phyloP scores from a whole-genome alignment of 2,797 vertebrate genomes.

The Anguilla anguilla region DNA sequence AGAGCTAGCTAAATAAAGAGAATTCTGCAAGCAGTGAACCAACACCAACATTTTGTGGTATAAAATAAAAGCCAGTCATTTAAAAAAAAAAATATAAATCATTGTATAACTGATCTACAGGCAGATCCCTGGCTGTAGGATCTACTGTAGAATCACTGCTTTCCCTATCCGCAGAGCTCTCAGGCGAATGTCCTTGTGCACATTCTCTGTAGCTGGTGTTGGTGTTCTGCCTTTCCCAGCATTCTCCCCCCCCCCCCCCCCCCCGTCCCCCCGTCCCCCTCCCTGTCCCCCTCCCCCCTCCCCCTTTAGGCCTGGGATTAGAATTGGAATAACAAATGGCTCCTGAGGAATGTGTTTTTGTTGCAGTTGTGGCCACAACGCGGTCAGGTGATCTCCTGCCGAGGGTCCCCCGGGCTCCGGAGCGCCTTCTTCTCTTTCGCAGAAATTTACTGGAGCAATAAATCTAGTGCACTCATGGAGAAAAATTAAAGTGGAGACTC shows the following conservation, averaged over 20 bases:
- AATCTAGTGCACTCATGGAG: conserved; percentile 62
- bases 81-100: not conserved
- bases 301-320: conserved; percentile 47
- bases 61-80: not conserved
- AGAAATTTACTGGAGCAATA: conserved; percentile 69
- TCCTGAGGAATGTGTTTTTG: conserved; percentile 57
- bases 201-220: conserved; percentile 23
- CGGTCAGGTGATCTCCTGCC: conserved; percentile 54
- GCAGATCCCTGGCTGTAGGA: not conserved
- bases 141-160: conserved; percentile 1
- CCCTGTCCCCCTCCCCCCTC: conserved; percentile 25
- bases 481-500: conserved; percentile 65
- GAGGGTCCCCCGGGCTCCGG: conserved; percentile 44
- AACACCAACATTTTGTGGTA: not conserved
- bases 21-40: not conserved
- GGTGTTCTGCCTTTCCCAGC: conserved; percentile 36
- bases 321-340: conserved; percentile 52
- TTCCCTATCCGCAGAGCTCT: conserved; percentile 21
- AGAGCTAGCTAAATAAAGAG: not conserved
- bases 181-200: conserved; percentile 37
- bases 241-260: conserved; percentile 44
- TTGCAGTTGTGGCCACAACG: conserved; percentile 50
- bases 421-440: conserved; percentile 50
- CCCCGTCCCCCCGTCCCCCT: not conserved
- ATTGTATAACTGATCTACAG: not conserved